Base-by-base conservation (phyloP, 2,888 invertebrate species). In the Drosophila subsilvestris region DNA sequence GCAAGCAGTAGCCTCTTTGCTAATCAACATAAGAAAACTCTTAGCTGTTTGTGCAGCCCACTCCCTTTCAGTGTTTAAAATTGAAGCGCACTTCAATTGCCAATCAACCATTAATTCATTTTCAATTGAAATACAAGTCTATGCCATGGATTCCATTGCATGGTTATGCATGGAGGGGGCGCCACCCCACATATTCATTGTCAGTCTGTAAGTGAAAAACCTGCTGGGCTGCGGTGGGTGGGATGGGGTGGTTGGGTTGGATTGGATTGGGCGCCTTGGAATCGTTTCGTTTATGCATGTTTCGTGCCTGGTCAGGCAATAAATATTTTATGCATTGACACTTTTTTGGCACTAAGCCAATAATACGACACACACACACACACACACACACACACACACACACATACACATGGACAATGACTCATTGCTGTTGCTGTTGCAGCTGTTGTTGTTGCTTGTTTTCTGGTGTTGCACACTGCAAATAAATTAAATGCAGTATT, bases 401-500 rank as follows among this genome's bases (percentile, higher is more conserved):
- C 20, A 22, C 20, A 20, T 2, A 25, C 8, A 27, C 27, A 27
- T 27, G 27, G 63, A 57, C 71, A 71, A 53, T 71, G 69, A 55
- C 45, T 75, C 75, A 74, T 74, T 72, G 72, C 74, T 74, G 68
- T 74, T 74, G 49, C 48, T 79, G 43, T n/a, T n/a, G n/a, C n/a
- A n/a, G n/a, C n/a, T n/a, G 72, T 72, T 74, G 68, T 74, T 74
- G 49, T 50, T 79, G 43, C 25, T 51, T 53, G 45, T 43, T 43
- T 12, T 7, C 8, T 32, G 32, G 32, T 32, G 32, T 12, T 32
- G 32, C 12, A 32, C 51, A 56, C 55, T 47, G 72, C 78, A 82
- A 86, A 82, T 88, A 88, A 86, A 86, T 82, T 79, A 82, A 88
- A 74, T 74, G 63, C 74, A 72, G 51, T 83, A 66, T 43, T 37